Evolutionary conservation across 2,113 vertebrate genomes (phyloP).

Genomic region (Athene cunicularia): DNA sequence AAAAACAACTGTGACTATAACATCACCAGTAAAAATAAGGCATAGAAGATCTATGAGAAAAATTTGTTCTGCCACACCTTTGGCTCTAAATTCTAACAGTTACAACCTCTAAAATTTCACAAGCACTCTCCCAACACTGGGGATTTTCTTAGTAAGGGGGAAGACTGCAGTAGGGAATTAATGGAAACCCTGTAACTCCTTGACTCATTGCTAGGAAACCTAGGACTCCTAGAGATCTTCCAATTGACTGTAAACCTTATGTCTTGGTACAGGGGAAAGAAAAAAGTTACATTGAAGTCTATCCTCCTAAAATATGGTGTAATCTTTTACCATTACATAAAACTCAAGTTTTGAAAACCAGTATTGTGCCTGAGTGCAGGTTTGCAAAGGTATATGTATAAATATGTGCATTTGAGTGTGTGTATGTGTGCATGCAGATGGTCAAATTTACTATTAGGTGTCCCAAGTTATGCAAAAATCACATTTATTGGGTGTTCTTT

Average conservation of each 20-base stretch:
- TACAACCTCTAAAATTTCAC: background rate
- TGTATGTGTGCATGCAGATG: background rate
- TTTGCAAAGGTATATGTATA: background rate
- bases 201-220: background rate
- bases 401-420: background rate
- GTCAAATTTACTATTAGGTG: background rate
- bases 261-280: background rate
- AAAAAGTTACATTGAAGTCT: background rate
- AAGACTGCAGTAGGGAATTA: background rate
- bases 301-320: background rate
- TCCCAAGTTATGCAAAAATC: background rate
- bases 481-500: background rate
- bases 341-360: background rate
- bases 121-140: background rate
- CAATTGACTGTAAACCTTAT: background rate
- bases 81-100: background rate
- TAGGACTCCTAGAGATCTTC: background rate
- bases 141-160: background rate
- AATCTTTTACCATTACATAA: background rate
- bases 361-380: background rate
- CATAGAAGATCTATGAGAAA: background rate
- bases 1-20: constrained; percentile 33
- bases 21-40: background rate
- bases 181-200: background rate
- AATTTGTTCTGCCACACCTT: background rate